Percentiles rank a stretch among this genome's conserved stretches.
These are phyloP conservation scores for Sceliomorpha sp. DNA, from an alignment of 2,888 invertebrate genomes.

Conservation along the genomic window DNA sequence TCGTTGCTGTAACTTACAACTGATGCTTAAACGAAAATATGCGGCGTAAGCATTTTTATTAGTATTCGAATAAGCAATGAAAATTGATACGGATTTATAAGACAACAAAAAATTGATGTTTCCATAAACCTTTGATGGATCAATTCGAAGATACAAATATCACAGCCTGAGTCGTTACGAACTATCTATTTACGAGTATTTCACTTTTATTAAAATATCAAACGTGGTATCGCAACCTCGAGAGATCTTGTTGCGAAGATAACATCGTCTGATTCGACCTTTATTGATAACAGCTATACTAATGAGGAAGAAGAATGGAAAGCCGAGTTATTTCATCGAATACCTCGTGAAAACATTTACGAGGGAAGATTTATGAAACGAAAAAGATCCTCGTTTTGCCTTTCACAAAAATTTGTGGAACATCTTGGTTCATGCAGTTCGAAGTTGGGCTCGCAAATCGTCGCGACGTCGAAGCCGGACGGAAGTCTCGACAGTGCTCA, in stretches of 20 bases:
- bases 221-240: neutral
- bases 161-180: slow-evolving; percentile 7
- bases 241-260: too few relatives aligned
- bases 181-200: slow-evolving; percentile 9
- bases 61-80: slow-evolving; percentile 5
- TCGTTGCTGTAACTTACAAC: too few relatives aligned
- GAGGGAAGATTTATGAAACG: too few relatives aligned
- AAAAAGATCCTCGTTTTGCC: too few relatives aligned
- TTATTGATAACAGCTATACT: too few relatives aligned
- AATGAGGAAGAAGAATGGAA: too few relatives aligned
- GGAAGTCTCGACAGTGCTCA: slow-evolving; percentile 16
- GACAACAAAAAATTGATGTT: slow-evolving; percentile 9
- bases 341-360: too few relatives aligned
- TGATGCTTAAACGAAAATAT: too few relatives aligned
- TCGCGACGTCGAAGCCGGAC: neutral
- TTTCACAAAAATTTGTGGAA: neutral
- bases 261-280: too few relatives aligned
- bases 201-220: slow-evolving; percentile 11
- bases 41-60: too few relatives aligned
- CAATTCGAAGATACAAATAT: slow-evolving; percentile 13
- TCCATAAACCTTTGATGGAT: slow-evolving; percentile 10
- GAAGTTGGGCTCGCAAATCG: slow-evolving; percentile 16
- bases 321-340: too few relatives aligned
- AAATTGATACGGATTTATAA: slow-evolving; percentile 4
- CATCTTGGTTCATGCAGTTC: slow-evolving; percentile 8